Evolutionary conservation across 2,113 vertebrate species (phyloP), one percentile per base, ranked within the genome.

Genomic region (Apus apus): DNA sequence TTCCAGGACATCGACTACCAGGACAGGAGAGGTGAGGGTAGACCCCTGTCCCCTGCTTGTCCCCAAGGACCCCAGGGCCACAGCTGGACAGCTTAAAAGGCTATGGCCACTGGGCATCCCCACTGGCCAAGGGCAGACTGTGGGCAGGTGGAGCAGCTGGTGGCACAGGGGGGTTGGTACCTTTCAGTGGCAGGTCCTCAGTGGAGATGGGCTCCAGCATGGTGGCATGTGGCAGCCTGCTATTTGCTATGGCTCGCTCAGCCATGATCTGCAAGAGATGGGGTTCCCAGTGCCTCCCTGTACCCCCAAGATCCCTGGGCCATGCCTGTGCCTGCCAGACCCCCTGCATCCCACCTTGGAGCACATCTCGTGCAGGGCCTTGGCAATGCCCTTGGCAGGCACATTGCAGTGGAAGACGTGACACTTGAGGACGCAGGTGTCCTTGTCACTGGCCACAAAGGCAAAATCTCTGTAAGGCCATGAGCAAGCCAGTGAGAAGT

Each of bases 401-500:
- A 99, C 98, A 0, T 99, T 97, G 96, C 99, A 99, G 91, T 98
- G 99, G 93, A 99, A 99, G 87, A 99, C 99, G 7, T 99, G 99
- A 95, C 99, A 99, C 98, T 99, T 99, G 81, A 99, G 97, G 97
- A 99, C 97, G 34, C 99, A 99, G 95, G 98, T 99, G 95, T 99
- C 99, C 97, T 99, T 99, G 96, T 99, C 99, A 17, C 98, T 99
- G 19, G 99, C 99, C 93, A 99, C 99, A 19, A 99, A 99, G 60
- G 99, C 99, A 30, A 99, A 99, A 97, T 99, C 99, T 97, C 99
- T 99, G 97, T 90, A 96, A 97, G 46, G 67, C 65, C 95, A 81
- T 8, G 26, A 94, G 85, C 68, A 89, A 85, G 30, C 40, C 56
- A 60, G 66, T 96, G 82, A 97, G 84, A 25, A 13, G 46, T 8